Evolutionary conservation across 2,113 vertebrate genomes (phyloP).

Genomic region (Lagopus leucura): DNA sequence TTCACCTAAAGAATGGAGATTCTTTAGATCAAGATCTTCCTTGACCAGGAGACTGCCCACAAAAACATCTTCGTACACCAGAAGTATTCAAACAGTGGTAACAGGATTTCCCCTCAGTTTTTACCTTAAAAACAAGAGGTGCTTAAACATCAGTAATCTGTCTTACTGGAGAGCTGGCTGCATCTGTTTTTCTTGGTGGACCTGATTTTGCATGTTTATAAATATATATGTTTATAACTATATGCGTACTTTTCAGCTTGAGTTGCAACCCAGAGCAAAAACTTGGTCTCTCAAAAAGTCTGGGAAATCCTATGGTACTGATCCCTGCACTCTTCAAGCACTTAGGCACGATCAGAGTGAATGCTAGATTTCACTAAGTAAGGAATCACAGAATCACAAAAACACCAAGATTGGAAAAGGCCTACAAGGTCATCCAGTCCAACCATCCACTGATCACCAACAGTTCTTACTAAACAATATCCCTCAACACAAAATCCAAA

Average conservation of each 20-base stretch:
- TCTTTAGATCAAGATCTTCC: not conserved
- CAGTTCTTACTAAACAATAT: too few relatives aligned
- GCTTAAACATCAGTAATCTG: not conserved
- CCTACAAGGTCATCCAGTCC: too few relatives aligned
- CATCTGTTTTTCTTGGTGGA: fast-evolving
- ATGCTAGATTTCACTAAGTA: not conserved
- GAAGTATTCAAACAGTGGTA: not conserved
- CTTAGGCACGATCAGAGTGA: not conserved
- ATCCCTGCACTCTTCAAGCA: not conserved
- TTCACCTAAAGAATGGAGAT: not conserved
- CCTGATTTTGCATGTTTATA: not conserved
- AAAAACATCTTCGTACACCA: not conserved
- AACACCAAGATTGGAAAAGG: too few relatives aligned
- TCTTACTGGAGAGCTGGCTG: not conserved
- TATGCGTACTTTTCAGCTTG: not conserved
- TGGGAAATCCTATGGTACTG: too few relatives aligned
- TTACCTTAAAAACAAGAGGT: fast-evolving
- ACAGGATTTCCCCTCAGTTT: not conserved
- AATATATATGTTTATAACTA: not conserved
- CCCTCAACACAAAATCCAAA: too few relatives aligned
- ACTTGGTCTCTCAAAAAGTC: not conserved
- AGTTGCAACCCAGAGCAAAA: not conserved
- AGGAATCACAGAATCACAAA: too few relatives aligned
- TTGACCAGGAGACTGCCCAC: not conserved
- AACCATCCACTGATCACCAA: too few relatives aligned